A percentile compares a stretch with the other conserved stretches of the same genome.
Evolutionary conservation across 2,888 invertebrate genomes (phyloP).

Genomic region (Drosophila seclusa): DNA sequence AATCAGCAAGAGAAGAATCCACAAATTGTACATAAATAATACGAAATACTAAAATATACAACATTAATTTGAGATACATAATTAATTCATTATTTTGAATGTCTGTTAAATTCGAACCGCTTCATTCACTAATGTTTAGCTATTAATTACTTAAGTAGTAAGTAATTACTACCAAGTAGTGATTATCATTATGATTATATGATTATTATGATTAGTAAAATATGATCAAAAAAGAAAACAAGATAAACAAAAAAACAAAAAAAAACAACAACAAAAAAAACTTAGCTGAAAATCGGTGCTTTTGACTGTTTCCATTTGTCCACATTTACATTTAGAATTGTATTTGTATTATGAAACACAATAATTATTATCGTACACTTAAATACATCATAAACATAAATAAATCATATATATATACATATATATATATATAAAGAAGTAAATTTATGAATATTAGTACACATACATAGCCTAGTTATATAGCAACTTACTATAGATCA

Average conservation of each 20-base stretch:
- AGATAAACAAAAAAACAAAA: conserved; percentile 30
- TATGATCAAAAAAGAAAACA: conserved; percentile 60
- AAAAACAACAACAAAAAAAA: conserved; percentile 57
- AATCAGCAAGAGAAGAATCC: conserved; percentile 18
- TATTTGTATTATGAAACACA: conserved; percentile 82
- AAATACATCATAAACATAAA: conserved; percentile 43
- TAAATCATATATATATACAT: conserved; percentile 21
- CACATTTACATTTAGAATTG: conserved; percentile 80
- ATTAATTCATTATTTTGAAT: conserved; percentile 29
- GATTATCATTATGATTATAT: conserved; percentile 63
- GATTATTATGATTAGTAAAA: conserved; percentile 65
- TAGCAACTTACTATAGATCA: conserved; percentile 24
- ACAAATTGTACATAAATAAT: conserved; percentile 39
- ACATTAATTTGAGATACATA: conserved; percentile 26
- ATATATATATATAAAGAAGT: conserved; percentile 29
- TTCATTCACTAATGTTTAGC: conserved; percentile 52
- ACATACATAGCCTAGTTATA: conserved; percentile 36
- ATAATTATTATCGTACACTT: conserved; percentile 46
- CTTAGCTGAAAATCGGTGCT: conserved; percentile 86
- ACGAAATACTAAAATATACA: conserved; percentile 11
- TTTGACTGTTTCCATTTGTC: conserved; percentile 85
- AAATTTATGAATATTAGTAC: conserved; percentile 44
- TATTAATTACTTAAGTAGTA: conserved; percentile 55
- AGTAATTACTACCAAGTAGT: conserved; percentile 45
- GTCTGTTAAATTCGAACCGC: conserved; percentile 37